Evolutionary conservation across 2,797 vertebrate genomes (phyloP).

Genomic region (Pipistrellus nathusii): DNA sequence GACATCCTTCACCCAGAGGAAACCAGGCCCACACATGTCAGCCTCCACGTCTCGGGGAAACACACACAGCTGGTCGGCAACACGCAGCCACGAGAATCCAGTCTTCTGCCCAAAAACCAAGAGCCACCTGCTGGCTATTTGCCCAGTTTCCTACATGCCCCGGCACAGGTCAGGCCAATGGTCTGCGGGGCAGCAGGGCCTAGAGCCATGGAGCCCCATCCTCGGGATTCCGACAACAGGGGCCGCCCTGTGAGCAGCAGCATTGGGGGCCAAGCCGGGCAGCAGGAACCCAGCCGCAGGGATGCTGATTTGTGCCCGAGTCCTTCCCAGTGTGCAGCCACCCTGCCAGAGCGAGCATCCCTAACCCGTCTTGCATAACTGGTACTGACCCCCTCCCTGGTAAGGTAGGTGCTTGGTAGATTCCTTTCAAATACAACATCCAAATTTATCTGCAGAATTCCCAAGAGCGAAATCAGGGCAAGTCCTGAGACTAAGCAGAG

Average conservation of each 20-base stretch:
- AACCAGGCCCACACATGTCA: neutral
- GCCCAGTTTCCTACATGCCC: neutral
- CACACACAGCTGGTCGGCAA: neutral
- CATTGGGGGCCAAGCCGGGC: too few species aligned
- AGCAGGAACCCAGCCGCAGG: neutral
- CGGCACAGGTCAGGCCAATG: neutral
- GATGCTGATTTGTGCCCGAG: neutral
- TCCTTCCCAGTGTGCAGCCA: neutral
- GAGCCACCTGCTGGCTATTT: neutral
- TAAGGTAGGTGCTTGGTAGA: too few species aligned
- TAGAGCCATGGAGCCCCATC: rapidly evolving
- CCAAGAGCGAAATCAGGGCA: neutral
- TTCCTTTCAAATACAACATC: neutral
- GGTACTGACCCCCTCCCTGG: too few species aligned
- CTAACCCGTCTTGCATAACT: neutral
- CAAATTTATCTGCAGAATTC: neutral
- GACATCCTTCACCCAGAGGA: neutral
- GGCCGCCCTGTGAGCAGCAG: neutral
- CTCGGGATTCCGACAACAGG: neutral
- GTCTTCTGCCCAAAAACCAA: neutral
- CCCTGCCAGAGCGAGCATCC: neutral
- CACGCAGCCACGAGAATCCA: neutral
- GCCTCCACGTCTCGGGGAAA: neutral
- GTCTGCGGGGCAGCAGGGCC: neutral
- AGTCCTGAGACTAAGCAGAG: neutral